These are phyloP conservation scores for Chelonia mydas DNA, from an alignment of 2,797 vertebrate genomes.

Conservation along the genomic window DNA sequence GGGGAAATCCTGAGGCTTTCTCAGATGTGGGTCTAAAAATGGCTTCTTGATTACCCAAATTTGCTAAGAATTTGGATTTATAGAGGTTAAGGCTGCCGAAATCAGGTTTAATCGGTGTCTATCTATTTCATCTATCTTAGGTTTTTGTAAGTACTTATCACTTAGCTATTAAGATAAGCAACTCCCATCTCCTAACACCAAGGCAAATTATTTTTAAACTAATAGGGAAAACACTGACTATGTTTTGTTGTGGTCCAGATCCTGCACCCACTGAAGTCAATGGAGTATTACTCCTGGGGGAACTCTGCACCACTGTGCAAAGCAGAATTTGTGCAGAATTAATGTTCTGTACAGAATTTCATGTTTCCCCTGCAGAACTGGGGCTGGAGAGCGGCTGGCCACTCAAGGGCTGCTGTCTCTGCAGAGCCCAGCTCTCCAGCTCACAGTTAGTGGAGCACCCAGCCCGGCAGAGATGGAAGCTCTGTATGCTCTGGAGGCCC, in stretches of 20 bases:
- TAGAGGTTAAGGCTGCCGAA: neutral
- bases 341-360: too few species aligned
- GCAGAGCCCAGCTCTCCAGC: too few species aligned
- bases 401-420: too few species aligned
- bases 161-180: neutral
- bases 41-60: neutral
- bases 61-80: neutral
- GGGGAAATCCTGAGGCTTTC: neutral
- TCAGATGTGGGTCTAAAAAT: neutral
- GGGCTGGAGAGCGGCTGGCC: too few species aligned
- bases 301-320: too few species aligned
- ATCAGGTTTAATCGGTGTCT: neutral
- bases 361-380: too few species aligned
- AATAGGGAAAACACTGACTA: neutral
- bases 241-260: neutral
- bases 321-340: too few species aligned
- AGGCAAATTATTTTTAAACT: neutral
- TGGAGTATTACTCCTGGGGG: neutral
- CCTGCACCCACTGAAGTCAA: neutral
- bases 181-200: neutral
- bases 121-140: rapidly evolving
- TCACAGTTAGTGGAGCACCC: too few species aligned
- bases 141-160: neutral
- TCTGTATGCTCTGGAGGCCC: too few species aligned
- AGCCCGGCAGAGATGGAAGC: too few species aligned